A percentile compares a stretch with the other conserved stretches of the same genome.
Conservation (phyloP, 1,140 invertebrate species). For the Asobara japonica region DNA sequence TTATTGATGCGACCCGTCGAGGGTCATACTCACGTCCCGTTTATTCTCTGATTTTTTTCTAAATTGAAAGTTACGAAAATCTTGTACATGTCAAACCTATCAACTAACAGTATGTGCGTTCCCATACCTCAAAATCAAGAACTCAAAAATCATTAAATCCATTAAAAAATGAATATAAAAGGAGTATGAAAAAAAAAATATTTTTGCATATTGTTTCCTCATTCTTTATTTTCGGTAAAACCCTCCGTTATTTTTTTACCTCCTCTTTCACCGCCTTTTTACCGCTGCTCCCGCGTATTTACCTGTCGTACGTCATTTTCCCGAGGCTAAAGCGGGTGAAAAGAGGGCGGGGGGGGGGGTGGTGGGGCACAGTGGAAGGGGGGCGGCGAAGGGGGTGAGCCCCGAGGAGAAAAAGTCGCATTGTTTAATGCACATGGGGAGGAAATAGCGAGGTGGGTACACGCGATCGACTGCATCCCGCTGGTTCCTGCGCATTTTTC, state of each 20-base stretch:
- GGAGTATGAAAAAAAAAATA: conserved; percentile 28
- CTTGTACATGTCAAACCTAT: too few relatives aligned
- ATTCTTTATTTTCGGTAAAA: background rate
- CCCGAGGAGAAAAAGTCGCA: conserved; percentile 36
- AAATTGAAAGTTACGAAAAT: too few relatives aligned
- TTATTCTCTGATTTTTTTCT: too few relatives aligned
- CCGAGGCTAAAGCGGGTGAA: background rate
- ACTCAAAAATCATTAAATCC: too few relatives aligned
- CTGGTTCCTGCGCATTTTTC: conserved; percentile 17
- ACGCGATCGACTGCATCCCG: conserved; percentile 35
- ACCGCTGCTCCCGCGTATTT: conserved; percentile 27
- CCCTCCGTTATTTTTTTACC: conserved; percentile 11
- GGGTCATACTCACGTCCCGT: too few relatives aligned
- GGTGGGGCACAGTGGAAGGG: too few relatives aligned
- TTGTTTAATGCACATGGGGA: conserved; percentile 33
- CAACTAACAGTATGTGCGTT: too few relatives aligned
- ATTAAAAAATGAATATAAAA: conserved; percentile 18
- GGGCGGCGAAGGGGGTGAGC: background rate
- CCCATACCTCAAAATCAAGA: too few relatives aligned
- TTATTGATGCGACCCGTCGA: too few relatives aligned
- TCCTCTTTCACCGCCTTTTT: conserved; percentile 24
- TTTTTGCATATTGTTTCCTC: conserved; percentile 16
- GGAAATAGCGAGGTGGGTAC: conserved; percentile 27
- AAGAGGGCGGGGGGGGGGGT: background rate
- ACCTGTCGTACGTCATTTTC: conserved; percentile 41